Base-by-base conservation (phyloP, 2,113 vertebrate genomes). In the Micromys minutus region DNA sequence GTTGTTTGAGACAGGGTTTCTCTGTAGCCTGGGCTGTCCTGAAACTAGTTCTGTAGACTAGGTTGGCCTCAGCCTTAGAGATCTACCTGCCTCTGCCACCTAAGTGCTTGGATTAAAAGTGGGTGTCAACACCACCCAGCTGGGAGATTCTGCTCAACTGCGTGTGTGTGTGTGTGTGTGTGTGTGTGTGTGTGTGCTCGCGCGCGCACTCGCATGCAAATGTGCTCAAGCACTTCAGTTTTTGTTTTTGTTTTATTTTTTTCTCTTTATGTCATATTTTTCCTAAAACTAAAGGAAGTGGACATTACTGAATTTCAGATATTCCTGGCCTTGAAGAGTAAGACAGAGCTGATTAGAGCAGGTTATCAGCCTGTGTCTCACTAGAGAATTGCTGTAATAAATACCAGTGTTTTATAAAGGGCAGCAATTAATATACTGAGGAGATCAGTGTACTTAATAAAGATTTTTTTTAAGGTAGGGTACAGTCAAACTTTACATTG, bases 211-310 rank as follows among this genome's bases (percentile, higher is more conserved):
- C 11, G 50, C 59, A 7, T 61, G 24, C 59, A 9, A 61, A 7
- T 26, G 8, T 57, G 52, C 39, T 81, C 39, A 81, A 15, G 11
- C 36, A 57, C 11, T 81, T 81, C 24, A 24, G 63, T 13, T 67
- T 65, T 65, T 65, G 29, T 65, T 13, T 29, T 65, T 42, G 74
- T 89, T 83, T 31, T 42, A 11, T 13, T 11, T 59, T 4, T 63
- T 90, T 52, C 34, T 65, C 24, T 96, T 96, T 93, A 90, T 29
- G 34, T 52, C 16, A 29, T 91, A 50, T 10, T 91, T 67, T 81
- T 16, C 72, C n/a, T 88, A 91, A 95, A 96, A 89, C 16, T 77
- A 85, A 81, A 87, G 75, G 13, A 80, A 65, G 42, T 16, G 2
- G 76, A 67, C 6, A 24, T 92, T 47, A 69, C 59, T 94, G 52